Evolutionary conservation across 1,140 invertebrate species (phyloP), one percentile per base, ranked within the genome.

Genomic region (Drosophila teissieri): DNA sequence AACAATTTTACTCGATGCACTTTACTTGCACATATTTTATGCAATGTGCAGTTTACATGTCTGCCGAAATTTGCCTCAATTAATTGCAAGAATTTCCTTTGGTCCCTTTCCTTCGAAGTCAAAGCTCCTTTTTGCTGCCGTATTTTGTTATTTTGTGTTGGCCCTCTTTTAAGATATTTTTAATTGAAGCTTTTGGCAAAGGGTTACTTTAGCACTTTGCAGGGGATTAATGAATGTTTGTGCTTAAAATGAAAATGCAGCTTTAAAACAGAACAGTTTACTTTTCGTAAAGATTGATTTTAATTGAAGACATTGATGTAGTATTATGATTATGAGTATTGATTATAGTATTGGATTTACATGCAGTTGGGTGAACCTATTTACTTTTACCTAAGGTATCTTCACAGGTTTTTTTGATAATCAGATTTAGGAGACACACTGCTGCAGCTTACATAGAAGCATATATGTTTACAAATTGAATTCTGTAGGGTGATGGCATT

Each of bases 81-180:
- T 70, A 72, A 72, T 72, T 72, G 65, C 68, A 36, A 57, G 64
- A 49, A 55, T 39, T 70, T 68, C 67, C 46, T 57, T 70, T 68
- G 46, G 60, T 15, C 64, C n/a, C n/a, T n/a, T n/a, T 36, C 36
- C 10, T n/a, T n/a, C 15, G 37, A 27, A 65, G 64, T 57, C 27
- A 14, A 40, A 52, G 6, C 34, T 48, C 36, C 19, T 19, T 36
- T 68, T 45, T 17, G 15, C 22, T 31, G 14, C 63, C 55, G 19
- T 68, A n/a, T 19, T 19, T 19, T 19, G 19, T 46, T 68, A 69
- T 70, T 70, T 56, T 57, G 42, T 37, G 27, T 1, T 27, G n/a
- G 24, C 24, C 24, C 24, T 24, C 36, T 42, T 44, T 48, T 36
- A 37, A 57, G 56, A 36, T 4, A 56, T 70, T 70, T 70, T 72